phyloP scores from a whole-genome alignment of 2,797 vertebrate species.

The Argyrosomus regius region DNA sequence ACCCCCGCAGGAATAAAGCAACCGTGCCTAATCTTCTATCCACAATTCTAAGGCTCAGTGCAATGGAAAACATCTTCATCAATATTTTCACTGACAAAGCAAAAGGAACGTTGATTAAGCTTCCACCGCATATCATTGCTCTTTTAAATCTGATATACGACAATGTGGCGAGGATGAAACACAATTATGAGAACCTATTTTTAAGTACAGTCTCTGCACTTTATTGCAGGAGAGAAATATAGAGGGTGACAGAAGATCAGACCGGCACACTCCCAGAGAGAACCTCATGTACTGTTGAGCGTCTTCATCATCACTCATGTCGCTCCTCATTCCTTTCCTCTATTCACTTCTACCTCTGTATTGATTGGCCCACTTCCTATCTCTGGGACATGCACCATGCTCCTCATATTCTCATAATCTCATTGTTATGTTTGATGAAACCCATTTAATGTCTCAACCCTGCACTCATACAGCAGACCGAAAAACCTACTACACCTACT shows the following conservation, averaged over 20 bases:
- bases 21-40: background rate
- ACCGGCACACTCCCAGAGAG: conserved; percentile 14
- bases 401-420: conserved; percentile 15
- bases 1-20: background rate
- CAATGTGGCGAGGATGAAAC: background rate
- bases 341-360: background rate
- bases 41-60: background rate
- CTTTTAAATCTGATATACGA: background rate
- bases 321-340: background rate
- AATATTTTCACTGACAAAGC: background rate
- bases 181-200: conserved; percentile 1
- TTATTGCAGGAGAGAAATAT: conserved; percentile 7
- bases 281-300: conserved; percentile 3
- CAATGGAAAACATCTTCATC: background rate
- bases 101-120: background rate
- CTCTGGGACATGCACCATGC: conserved; percentile 9
- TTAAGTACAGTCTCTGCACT: background rate
- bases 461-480: background rate
- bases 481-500: background rate
- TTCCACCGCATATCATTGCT: background rate
- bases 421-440: background rate
- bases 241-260: conserved; percentile 9
- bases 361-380: conserved; percentile 38
- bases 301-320: conserved; percentile 46
- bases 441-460: too few relatives aligned